Evolutionary conservation across 1,140 invertebrate genomes (phyloP).

Genomic region (Ptiloglossa arizonensis): DNA sequence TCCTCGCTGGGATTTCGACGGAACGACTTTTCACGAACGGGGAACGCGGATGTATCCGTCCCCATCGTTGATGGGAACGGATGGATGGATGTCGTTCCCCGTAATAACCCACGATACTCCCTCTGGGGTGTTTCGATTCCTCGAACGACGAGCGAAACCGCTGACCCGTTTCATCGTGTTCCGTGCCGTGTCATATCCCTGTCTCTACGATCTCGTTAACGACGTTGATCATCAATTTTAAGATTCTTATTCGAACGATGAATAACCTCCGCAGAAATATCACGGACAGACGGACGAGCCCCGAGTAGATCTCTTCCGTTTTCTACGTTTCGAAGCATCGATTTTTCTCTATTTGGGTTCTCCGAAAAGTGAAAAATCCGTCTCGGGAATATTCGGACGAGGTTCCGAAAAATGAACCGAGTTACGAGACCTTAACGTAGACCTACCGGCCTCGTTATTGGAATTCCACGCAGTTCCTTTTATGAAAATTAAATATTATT

Average conservation of each 20-base stretch:
- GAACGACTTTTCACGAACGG: slow-evolving; percentile 36
- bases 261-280: neutral
- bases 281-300: too few species aligned
- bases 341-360: neutral
- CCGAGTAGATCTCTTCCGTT: neutral
- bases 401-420: too few species aligned
- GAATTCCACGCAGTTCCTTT: too few species aligned
- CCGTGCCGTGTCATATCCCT: slow-evolving; percentile 20
- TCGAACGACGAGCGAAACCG: slow-evolving; percentile 20
- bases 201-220: slow-evolving; percentile 39
- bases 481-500: too few species aligned
- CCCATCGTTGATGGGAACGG: neutral
- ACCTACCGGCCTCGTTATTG: too few species aligned
- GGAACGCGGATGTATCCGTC: neutral
- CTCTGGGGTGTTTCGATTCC: slow-evolving; percentile 27
- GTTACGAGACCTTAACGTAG: too few species aligned
- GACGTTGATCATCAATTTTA: neutral
- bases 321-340: neutral
- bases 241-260: neutral
- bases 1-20: slow-evolving; percentile 40
- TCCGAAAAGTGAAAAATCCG: neutral
- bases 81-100: slow-evolving; percentile 28
- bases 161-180: slow-evolving; percentile 34
- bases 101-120: slow-evolving; percentile 50
- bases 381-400: too few species aligned